Conservation (phyloP, 2,888 invertebrate species). For the Phaonia tiefii region DNA sequence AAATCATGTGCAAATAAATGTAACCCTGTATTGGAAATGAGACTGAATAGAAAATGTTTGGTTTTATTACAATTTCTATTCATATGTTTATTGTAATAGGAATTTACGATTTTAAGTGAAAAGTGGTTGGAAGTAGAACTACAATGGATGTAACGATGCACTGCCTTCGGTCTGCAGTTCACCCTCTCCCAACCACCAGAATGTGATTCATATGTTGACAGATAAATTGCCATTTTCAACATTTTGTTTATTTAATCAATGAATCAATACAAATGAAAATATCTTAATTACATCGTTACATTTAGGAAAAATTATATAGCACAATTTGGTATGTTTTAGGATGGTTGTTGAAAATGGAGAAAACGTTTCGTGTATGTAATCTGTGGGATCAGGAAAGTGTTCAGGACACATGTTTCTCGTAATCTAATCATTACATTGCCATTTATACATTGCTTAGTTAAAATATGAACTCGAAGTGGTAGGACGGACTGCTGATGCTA, state of each 20-base stretch:
- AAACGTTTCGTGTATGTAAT: constrained; percentile 41
- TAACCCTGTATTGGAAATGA: no score
- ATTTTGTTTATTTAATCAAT: constrained; percentile 8
- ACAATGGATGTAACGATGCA: no score
- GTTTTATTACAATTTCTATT: neutral
- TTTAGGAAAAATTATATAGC: neutral
- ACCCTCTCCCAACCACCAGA: neutral
- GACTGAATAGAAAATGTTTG: neutral
- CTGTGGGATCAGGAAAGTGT: constrained; percentile 30
- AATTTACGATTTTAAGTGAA: no score
- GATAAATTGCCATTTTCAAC: constrained; percentile 39
- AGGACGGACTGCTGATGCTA: no score
- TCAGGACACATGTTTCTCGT: constrained; percentile 16
- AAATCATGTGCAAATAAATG: constrained; percentile 65
- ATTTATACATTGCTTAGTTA: neutral
- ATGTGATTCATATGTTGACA: constrained; percentile 14
- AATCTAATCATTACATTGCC: neutral
- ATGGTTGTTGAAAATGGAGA: neutral
- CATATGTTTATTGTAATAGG: no score
- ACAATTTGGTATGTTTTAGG: neutral
- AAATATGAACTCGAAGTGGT: constrained; percentile 8
- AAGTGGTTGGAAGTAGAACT: no score
- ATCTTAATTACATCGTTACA: constrained; percentile 39
- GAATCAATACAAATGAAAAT: constrained; percentile 50
- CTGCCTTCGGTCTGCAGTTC: no score